Base-by-base conservation (phyloP, 2,888 invertebrate species). In the Lasioglossum calceatum region DNA sequence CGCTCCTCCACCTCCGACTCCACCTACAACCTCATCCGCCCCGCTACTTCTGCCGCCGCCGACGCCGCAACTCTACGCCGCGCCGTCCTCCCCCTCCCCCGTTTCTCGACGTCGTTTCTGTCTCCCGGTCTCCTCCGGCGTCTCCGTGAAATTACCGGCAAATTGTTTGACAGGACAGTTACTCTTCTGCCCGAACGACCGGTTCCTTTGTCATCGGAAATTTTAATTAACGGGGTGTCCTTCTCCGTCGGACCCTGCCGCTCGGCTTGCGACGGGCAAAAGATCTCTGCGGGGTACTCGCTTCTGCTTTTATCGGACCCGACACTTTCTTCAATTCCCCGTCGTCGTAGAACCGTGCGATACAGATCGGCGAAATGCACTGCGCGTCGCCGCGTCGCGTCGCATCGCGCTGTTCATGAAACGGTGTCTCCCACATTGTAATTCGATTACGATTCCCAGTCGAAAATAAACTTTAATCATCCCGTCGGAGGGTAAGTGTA, bases 111-210 rank as follows among this genome's bases (percentile, higher is more conserved):
- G 36, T 67, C 67, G 67, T 19, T 67, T 42, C 73, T 82, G 12
- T 12, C 54, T 44, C 8, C 16, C 8, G 23, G 23, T 19, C 2
- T 47, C 16, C 58, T 50, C 77, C 10, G 73, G 19, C 64, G 64
- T 72, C 75, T 47, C 47, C 71, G 79, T 64, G 54, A 82, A 85
- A 79, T 87, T 80, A 77, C 82, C 86, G 75, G 86, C 44, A 80
- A 86, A 85, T 77, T 61, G 77, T 80, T 86, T 74, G 87, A 85
- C 85, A 74, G 73, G 23, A n/a, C 72, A 2, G 78, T 76, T 36
- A 54, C 39, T 67, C 70, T 23, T 14, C 54, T 36, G 39, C 36
- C n/a, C 54, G 27, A 19, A 44, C 64, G 42, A 39, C 47, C 61
- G 61, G 27, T 75, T 67, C 61, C 77, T 85, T 82, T 79, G 73